Conservation (phyloP, 2,113 vertebrate species). For the Naja naja region DNA sequence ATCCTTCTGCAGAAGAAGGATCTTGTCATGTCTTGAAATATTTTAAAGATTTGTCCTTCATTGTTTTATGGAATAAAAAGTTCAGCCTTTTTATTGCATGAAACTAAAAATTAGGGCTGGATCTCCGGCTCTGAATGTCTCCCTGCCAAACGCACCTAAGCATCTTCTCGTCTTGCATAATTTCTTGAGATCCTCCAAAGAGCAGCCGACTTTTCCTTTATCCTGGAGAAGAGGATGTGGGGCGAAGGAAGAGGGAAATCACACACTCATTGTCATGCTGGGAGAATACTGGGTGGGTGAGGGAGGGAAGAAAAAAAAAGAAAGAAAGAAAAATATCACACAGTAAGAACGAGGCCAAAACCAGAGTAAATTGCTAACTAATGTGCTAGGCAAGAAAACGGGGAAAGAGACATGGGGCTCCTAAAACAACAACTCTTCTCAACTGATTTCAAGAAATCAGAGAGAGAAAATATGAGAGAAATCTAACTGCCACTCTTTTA, state of each 20-base stretch:
- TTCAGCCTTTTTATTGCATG: conserved; percentile 89
- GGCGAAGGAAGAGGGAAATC: conserved; percentile 73
- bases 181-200: conserved; percentile 86
- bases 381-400: background rate
- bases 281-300: conserved; percentile 88
- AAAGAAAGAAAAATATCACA: conserved; percentile 58
- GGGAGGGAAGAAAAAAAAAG: conserved; percentile 26
- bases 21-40: conserved; percentile 80
- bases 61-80: conserved; percentile 90
- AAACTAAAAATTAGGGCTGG: conserved; percentile 78
- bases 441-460: conserved; percentile 42
- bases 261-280: conserved; percentile 99
- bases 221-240: conserved; percentile 74
- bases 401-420: conserved; percentile 24
- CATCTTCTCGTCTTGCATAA: conserved; percentile 88
- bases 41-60: conserved; percentile 86
- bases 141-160: conserved; percentile 84
- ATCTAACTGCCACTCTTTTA: conserved; percentile 15
- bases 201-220: conserved; percentile 84
- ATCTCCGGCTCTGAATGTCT: conserved; percentile 64
- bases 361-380: background rate
- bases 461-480: conserved; percentile 27
- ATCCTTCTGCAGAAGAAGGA: conserved; percentile 81
- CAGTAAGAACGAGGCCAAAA: conserved; percentile 50
- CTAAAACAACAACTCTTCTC: conserved; percentile 25